Conservation (phyloP, 2,888 invertebrate genomes). For the Lepidochrysops patricia region DNA sequence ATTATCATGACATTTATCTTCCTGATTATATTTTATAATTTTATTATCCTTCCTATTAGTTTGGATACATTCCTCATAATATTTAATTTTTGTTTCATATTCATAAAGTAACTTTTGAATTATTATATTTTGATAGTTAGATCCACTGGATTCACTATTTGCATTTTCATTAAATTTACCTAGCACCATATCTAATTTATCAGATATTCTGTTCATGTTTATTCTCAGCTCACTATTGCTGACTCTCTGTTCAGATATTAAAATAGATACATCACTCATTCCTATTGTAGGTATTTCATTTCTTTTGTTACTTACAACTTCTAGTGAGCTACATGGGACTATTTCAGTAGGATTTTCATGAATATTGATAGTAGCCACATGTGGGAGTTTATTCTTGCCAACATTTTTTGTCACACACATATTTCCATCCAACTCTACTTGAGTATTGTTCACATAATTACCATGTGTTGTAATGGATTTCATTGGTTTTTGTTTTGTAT, state of each 20-base stretch:
- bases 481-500: constrained; percentile 40
- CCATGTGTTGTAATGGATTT: constrained; percentile 36
- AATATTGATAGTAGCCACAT: background rate
- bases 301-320: constrained; percentile 30
- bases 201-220: constrained; percentile 51
- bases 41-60: constrained; percentile 30
- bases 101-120: constrained; percentile 49
- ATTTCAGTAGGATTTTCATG: constrained; percentile 29
- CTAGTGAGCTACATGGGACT: constrained; percentile 32
- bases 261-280: constrained; percentile 37
- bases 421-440: constrained; percentile 30
- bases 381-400: background rate
- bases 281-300: constrained; percentile 26
- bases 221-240: constrained; percentile 57
- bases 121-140: constrained; percentile 40
- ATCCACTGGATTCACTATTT: constrained; percentile 21
- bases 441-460: constrained; percentile 31
- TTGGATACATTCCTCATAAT: constrained; percentile 48
- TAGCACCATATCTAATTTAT: constrained; percentile 49
- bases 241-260: constrained; percentile 56
- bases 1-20: constrained; percentile 7
- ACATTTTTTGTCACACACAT: constrained; percentile 4
- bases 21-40: constrained; percentile 17
- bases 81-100: constrained; percentile 60
- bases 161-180: constrained; percentile 37